A percentile compares a stretch with the other conserved stretches of the same genome.
Evolutionary conservation across 1,140 invertebrate genomes (phyloP).

Genomic region (Drosophila ananassae): DNA sequence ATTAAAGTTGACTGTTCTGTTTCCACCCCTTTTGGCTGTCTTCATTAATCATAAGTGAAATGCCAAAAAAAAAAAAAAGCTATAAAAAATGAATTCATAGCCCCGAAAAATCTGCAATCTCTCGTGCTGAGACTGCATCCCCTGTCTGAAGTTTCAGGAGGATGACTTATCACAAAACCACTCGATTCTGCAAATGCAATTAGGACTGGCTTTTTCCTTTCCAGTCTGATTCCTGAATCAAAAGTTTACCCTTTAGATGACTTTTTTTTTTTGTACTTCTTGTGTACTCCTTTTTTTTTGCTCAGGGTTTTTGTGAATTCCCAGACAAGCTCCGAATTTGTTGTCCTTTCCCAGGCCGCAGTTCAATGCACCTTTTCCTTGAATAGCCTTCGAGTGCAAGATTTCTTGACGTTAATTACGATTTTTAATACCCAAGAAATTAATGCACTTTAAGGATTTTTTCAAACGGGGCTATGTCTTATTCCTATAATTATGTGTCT

Average conservation of each 20-base stretch:
- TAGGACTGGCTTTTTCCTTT: conserved; percentile 41
- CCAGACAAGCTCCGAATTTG: conserved; percentile 59
- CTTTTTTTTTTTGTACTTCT: conserved; percentile 19
- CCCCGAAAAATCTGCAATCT: conserved; percentile 65
- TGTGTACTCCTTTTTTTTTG: conserved; percentile 26
- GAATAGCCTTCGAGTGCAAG: conserved; percentile 19
- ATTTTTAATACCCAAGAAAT: background rate
- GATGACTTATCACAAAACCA: conserved; percentile 71
- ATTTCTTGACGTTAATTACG: background rate
- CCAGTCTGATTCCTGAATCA: conserved; percentile 20
- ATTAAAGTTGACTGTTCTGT: conserved; percentile 66
- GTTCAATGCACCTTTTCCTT: conserved; percentile 68
- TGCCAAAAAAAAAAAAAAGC: conserved; percentile 48
- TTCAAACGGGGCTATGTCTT: too few species aligned
- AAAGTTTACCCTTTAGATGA: conserved; percentile 48
- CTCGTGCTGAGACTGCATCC: conserved; percentile 51
- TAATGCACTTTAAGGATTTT: background rate
- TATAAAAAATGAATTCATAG: conserved; percentile 31
- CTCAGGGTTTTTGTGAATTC: conserved; percentile 50
- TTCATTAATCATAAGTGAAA: conserved; percentile 74
- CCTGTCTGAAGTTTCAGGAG: conserved; percentile 28
- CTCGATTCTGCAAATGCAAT: conserved; percentile 75
- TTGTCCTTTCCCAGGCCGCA: conserved; percentile 54
- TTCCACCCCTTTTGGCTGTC: conserved; percentile 50
- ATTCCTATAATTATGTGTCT: too few species aligned